A percentile compares a stretch with the other conserved stretches of the same genome.
Evolutionary conservation across 1,140 invertebrate genomes (phyloP).

Genomic region (Coenobita brevimanus): DNA sequence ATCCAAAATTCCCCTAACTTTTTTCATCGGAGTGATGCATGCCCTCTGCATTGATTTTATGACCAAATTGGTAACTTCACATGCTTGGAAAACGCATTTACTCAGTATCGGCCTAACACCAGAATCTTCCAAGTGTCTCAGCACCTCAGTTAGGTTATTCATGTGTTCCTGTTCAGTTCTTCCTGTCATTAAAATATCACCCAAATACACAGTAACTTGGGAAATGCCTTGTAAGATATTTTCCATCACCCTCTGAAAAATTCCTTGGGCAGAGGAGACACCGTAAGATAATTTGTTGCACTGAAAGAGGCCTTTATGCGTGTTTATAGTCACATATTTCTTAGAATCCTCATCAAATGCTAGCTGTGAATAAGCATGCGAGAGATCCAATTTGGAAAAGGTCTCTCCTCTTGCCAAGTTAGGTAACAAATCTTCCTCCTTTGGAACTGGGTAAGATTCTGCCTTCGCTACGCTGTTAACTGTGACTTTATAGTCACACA

Average conservation of each 20-base stretch:
- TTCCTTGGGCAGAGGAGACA: slow-evolving; percentile 12
- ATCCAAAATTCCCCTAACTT: not conserved
- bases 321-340: slow-evolving; percentile 22
- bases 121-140: not conserved
- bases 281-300: not conserved
- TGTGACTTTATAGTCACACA: slow-evolving; percentile 17
- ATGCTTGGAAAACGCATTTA: slow-evolving; percentile 19
- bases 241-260: slow-evolving; percentile 25
- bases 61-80: not conserved
- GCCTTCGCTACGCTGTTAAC: not conserved
- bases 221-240: slow-evolving; percentile 5
- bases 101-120: not conserved
- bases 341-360: not conserved
- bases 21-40: not conserved
- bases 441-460: not conserved
- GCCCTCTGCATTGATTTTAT: slow-evolving; percentile 10
- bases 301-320: not conserved
- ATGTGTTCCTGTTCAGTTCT: slow-evolving; percentile 3
- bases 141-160: not conserved
- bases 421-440: not conserved
- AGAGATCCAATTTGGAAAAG: not conserved
- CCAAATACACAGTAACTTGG: not conserved
- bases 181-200: not conserved
- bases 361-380: slow-evolving; percentile 1
- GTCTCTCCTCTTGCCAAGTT: slow-evolving; percentile 1